Percentiles rank a stretch among this genome's conserved stretches.
Evolutionary conservation across 2,113 vertebrate species (phyloP).

Genomic region (Xyrauchen texanus): DNA sequence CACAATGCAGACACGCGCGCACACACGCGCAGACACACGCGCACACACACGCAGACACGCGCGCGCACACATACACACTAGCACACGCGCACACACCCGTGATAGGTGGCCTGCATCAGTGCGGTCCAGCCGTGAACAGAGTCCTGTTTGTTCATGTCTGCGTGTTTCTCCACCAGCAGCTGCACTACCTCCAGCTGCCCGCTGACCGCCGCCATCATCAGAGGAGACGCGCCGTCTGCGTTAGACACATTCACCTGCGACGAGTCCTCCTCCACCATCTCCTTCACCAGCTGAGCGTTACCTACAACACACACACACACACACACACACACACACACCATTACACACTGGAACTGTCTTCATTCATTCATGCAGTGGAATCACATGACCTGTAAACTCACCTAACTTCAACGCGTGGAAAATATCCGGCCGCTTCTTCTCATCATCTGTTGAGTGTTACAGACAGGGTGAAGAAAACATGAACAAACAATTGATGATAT

Average conservation of each 20-base stretch:
- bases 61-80: background rate
- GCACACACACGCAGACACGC: no score
- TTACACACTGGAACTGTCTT: background rate
- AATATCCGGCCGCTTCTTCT: slow-evolving; percentile 89
- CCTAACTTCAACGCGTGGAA: slow-evolving; percentile 93
- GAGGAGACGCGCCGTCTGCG: slow-evolving; percentile 88
- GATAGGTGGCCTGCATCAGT: slow-evolving; percentile 97
- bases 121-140: slow-evolving; percentile 93
- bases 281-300: slow-evolving; percentile 89
- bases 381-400: slow-evolving; percentile 62
- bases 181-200: slow-evolving; percentile 91
- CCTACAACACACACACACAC: slow-evolving; percentile 68
- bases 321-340: background rate
- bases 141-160: slow-evolving; percentile 90
- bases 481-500: no score
- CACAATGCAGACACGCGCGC: no score
- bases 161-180: slow-evolving; percentile 88
- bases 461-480: no score
- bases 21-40: no score
- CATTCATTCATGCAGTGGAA: background rate
- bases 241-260: slow-evolving; percentile 89
- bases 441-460: slow-evolving; percentile 79
- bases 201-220: slow-evolving; percentile 94
- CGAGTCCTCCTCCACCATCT: slow-evolving; percentile 90
- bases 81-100: slow-evolving; percentile 84